A percentile compares a stretch with the other conserved stretches of the same genome.
Conservation (phyloP, 2,888 invertebrate genomes). For the Leucophora obtusa region DNA sequence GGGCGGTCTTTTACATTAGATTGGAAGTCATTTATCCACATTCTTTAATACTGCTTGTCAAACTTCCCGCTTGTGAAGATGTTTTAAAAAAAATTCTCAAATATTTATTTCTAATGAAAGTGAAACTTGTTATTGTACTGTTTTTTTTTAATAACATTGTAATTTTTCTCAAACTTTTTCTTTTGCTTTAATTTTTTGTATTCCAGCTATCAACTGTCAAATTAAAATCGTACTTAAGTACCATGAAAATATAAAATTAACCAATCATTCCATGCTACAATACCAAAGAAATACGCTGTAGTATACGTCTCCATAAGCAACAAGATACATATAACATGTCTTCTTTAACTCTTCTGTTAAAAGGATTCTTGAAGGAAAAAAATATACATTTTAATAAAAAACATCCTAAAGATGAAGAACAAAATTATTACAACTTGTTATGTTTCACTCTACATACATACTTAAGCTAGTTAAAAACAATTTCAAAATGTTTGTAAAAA, state of each 20-base stretch:
- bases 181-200: conserved; percentile 14
- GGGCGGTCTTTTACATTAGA: no score
- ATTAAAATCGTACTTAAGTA: conserved; percentile 61
- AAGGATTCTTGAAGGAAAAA: conserved; percentile 1
- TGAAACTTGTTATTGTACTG: conserved; percentile 31
- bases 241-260: conserved; percentile 51
- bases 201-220: conserved; percentile 44
- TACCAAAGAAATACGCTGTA: conserved; percentile 24
- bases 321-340: conserved; percentile 1
- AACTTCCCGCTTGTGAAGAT: background rate
- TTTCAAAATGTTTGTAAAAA: background rate
- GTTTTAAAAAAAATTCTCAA: background rate
- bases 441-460: conserved; percentile 38
- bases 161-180: conserved; percentile 15
- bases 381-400: conserved; percentile 46
- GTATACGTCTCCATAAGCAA: background rate
- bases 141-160: conserved; percentile 48
- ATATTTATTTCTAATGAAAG: conserved; percentile 24
- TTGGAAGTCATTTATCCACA: no score
- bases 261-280: conserved; percentile 2
- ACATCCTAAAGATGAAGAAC: conserved; percentile 11
- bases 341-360: conserved; percentile 20
- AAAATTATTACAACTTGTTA: conserved; percentile 48
- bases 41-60: background rate
- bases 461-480: conserved; percentile 47